Evolutionary conservation across 1,140 invertebrate species (phyloP).

Genomic region (Notospermus geniculatus): DNA sequence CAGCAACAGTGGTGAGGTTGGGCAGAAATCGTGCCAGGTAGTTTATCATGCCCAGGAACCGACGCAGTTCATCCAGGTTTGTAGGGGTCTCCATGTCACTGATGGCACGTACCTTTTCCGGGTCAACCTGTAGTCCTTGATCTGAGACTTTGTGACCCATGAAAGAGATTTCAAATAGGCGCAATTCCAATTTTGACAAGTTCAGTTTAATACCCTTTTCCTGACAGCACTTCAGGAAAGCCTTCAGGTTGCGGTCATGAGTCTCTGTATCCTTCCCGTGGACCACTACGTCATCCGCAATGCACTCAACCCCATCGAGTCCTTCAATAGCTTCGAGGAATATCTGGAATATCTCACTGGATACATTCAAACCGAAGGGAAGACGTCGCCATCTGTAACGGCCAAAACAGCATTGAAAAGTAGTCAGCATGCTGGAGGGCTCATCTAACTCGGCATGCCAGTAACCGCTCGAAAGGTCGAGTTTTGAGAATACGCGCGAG

Average conservation of each 20-base stretch:
- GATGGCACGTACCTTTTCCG: slow-evolving; percentile 45
- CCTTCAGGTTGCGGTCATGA: slow-evolving; percentile 40
- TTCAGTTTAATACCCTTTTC: slow-evolving; percentile 51
- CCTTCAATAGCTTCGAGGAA: slow-evolving; percentile 38
- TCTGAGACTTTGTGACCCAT: slow-evolving; percentile 34
- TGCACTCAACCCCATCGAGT: slow-evolving; percentile 44
- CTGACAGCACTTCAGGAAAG: slow-evolving; percentile 44
- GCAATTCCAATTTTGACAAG: slow-evolving; percentile 32
- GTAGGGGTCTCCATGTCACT: slow-evolving; percentile 19
- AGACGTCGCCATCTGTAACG: slow-evolving; percentile 22
- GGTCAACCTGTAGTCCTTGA: slow-evolving; percentile 46
- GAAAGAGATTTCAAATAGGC: slow-evolving; percentile 9
- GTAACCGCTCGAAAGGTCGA: slow-evolving; percentile 38
- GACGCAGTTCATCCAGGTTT: slow-evolving; percentile 18
- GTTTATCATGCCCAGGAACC: slow-evolving; percentile 24
- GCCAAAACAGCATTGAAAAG: slow-evolving; percentile 23
- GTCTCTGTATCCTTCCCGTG: slow-evolving; percentile 30
- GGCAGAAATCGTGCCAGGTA: slow-evolving; percentile 28
- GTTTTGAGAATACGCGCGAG: not conserved
- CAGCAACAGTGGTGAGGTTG: slow-evolving; percentile 21
- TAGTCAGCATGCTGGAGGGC: slow-evolving; percentile 24
- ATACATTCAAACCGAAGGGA: slow-evolving; percentile 25
- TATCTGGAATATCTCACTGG: slow-evolving; percentile 45
- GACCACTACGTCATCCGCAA: slow-evolving; percentile 51
- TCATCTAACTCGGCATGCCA: slow-evolving; percentile 28